Base-by-base conservation (phyloP, 2,797 vertebrate species). In the Carcharodon carcharias region DNA sequence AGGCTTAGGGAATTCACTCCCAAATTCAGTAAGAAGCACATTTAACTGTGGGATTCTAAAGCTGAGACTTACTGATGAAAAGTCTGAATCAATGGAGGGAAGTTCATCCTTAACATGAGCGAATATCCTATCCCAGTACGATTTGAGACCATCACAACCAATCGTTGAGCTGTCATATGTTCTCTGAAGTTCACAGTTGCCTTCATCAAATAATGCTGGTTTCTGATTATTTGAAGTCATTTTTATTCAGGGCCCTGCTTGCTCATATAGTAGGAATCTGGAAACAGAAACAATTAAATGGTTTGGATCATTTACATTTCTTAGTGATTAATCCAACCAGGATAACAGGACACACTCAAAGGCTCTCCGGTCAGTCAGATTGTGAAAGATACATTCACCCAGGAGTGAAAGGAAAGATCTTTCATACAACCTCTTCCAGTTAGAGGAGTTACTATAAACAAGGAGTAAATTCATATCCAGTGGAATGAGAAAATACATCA, bases 41-140 rank as follows among this genome's bases (percentile, higher is more conserved):
- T 67, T 67, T 67, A 67, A 45, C 63, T 26, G 9, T 93, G 18
- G 58, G n/a, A 93, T 93, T 93, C 63, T 11, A 63, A 92, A 65
- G 58, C 16, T 93, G 63, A 67, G n/a, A 85, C 97, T 98, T 97
- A 98, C 98, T 96, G 96, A 96, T 35, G 97, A 98, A 3, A 97
- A 96, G 96, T 98, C 98, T 0, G 97, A 98, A 95, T 98, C 98
- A 82, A 98, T 97, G 28, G 98, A 98, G 0, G 98, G 98, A 82
- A 98, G 97, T 18, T 98, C 97, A 9, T 97, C 97, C 96, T 97
- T 98, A 88, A 98, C 97, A 4, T 97, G 97, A 96, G 98, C 96
- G 0, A 98, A 97, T 96, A 98, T 97, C n/a, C 97, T 96, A 87
- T 97, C 97, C 97, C 98, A 98, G 3, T 97, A 96, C 88, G 96